These are phyloP conservation scores for Anastrepha ludens DNA, from an alignment of 1,140 invertebrate genomes.

Conservation along the genomic window DNA sequence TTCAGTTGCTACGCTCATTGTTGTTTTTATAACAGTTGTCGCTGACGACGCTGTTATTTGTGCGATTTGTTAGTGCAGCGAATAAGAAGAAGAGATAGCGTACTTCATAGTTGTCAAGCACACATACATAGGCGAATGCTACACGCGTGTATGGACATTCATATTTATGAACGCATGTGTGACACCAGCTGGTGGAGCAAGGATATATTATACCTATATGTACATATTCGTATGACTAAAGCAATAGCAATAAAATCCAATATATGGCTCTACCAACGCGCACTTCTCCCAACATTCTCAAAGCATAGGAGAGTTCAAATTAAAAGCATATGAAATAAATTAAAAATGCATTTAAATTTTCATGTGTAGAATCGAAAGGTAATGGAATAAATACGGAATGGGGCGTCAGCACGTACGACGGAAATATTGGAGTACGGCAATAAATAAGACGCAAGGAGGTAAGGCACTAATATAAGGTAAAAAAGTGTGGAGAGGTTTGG, in stretches of 20 bases:
- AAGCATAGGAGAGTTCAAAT: constrained; percentile 43
- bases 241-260: not conserved
- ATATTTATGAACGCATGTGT: constrained; percentile 10
- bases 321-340: constrained; percentile 57
- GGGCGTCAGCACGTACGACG: not conserved
- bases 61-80: not conserved
- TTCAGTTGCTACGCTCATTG: too few relatives aligned
- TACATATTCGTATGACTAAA: not conserved
- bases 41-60: not conserved
- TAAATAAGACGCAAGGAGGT: not conserved
- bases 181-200: not conserved
- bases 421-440: not conserved
- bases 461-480: too few relatives aligned
- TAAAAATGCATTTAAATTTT: constrained; percentile 54
- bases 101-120: not conserved
- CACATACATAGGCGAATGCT: not conserved
- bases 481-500: not conserved
- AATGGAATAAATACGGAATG: not conserved
- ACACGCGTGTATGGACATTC: not conserved
- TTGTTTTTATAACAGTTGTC: constrained; percentile 13
- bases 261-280: not conserved
- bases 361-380: not conserved
- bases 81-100: not conserved
- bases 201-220: not conserved
- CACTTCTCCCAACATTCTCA: not conserved